Percentiles rank a stretch among this genome's conserved stretches.
Conservation (phyloP, 2,888 invertebrate species). For the Lycia hirtaria region DNA sequence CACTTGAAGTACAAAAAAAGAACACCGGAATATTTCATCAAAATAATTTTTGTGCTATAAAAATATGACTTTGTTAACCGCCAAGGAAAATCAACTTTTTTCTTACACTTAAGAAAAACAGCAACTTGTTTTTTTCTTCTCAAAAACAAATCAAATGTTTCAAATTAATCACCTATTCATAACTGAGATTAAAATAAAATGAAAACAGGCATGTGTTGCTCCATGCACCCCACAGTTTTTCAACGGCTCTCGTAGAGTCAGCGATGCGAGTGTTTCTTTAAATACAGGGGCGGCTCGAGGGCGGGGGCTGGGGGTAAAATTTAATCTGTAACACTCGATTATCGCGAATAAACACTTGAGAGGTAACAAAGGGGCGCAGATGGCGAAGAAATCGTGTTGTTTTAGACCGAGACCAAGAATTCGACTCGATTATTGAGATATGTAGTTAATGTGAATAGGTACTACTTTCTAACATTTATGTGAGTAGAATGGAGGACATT, state of each 20-base stretch:
- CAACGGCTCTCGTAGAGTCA: slow-evolving; percentile 63
- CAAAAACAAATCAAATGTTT: background rate
- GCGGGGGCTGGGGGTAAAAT: slow-evolving; percentile 41
- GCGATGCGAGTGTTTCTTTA: slow-evolving; percentile 61
- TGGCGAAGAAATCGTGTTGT: slow-evolving; percentile 38
- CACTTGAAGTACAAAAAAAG: too few species aligned
- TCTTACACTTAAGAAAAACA: too few species aligned
- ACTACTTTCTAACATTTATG: background rate
- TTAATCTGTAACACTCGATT: slow-evolving; percentile 70
- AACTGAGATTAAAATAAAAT: slow-evolving; percentile 47
- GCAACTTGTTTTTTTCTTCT: too few species aligned
- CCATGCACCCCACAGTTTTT: slow-evolving; percentile 27
- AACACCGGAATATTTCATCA: too few species aligned
- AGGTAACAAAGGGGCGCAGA: slow-evolving; percentile 47
- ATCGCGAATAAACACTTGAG: slow-evolving; percentile 72
- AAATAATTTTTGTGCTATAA: too few species aligned
- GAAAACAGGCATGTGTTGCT: slow-evolving; percentile 65
- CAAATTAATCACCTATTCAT: slow-evolving; percentile 28
- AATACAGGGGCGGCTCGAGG: slow-evolving; percentile 58
- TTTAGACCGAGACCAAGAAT: slow-evolving; percentile 27
- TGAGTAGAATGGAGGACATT: too few species aligned
- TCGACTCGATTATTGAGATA: slow-evolving; percentile 1
- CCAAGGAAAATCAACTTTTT: too few species aligned
- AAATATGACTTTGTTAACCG: too few species aligned
- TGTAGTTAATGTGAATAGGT: background rate